A percentile compares a stretch with the other conserved stretches of the same genome.
Conservation (phyloP, 2,888 invertebrate genomes). For the Apamea crenata region DNA sequence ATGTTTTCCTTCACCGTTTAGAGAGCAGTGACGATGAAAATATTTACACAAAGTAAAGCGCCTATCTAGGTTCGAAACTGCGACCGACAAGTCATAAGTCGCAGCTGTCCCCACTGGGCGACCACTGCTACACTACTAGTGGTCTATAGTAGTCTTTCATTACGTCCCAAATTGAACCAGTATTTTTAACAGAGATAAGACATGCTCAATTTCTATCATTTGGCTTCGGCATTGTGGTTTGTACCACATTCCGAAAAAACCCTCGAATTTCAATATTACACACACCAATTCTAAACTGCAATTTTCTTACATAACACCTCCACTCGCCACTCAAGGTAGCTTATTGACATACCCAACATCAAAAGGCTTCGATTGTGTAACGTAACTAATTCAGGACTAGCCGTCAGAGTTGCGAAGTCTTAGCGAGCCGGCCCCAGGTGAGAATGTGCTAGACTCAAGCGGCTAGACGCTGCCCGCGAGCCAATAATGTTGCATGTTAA, state of each 20-base stretch:
- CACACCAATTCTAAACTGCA: background rate
- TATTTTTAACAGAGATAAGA: background rate
- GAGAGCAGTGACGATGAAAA: background rate
- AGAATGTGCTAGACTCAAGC: constrained; percentile 90
- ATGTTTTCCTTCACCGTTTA: background rate
- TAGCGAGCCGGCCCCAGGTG: constrained; percentile 89
- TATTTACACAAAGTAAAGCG: background rate
- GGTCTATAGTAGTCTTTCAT: background rate
- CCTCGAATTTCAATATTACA: background rate
- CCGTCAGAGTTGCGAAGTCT: constrained; percentile 89
- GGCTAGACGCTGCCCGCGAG: constrained; percentile 87
- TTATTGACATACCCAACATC: constrained; percentile 70
- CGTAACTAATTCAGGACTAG: constrained; percentile 81
- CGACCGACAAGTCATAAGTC: background rate
- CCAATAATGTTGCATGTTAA: constrained; percentile 83
- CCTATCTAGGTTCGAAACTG: background rate
- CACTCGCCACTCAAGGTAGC: constrained; percentile 31
- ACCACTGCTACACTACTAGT: background rate
- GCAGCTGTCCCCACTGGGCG: background rate
- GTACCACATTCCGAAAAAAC: background rate
- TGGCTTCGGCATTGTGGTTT: background rate
- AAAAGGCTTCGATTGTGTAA: constrained; percentile 80
- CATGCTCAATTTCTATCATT: background rate
- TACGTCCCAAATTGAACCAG: background rate
- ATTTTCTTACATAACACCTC: constrained; percentile 6